phyloP scores from a whole-genome alignment of 2,113 vertebrate genomes.

The Bothrops jararaca region DNA sequence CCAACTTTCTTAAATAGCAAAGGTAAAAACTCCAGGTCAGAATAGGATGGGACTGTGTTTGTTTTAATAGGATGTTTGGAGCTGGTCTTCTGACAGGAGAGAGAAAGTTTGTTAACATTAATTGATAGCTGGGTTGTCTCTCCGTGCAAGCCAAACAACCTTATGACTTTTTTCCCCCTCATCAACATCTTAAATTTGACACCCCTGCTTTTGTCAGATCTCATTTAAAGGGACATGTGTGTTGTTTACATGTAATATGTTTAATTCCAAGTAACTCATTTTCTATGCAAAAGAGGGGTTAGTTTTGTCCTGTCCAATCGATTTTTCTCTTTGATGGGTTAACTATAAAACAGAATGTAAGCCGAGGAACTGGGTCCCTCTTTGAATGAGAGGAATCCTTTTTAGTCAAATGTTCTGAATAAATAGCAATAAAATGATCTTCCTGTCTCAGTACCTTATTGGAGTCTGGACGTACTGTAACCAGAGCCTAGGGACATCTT shows the following conservation, averaged over 20 bases:
- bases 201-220: not conserved
- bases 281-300: not conserved
- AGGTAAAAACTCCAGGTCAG: not conserved
- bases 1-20: not conserved
- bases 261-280: not conserved
- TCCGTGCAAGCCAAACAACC: not conserved
- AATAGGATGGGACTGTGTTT: not conserved
- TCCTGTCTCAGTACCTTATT: not conserved
- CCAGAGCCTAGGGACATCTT: not conserved
- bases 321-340: not conserved
- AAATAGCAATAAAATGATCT: not conserved
- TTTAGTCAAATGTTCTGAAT: not conserved
- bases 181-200: not conserved
- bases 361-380: not conserved
- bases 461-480: not conserved
- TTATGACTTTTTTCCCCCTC: not conserved
- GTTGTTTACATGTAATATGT: not conserved
- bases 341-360: not conserved
- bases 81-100: not conserved
- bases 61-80: not conserved
- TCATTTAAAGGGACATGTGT: not conserved
- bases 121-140: not conserved
- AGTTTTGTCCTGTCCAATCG: not conserved
- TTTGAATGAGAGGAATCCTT: not conserved
- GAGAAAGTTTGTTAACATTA: not conserved